Conservation (phyloP, 2,888 invertebrate genomes). For the Diaprepes abbreviatus region DNA sequence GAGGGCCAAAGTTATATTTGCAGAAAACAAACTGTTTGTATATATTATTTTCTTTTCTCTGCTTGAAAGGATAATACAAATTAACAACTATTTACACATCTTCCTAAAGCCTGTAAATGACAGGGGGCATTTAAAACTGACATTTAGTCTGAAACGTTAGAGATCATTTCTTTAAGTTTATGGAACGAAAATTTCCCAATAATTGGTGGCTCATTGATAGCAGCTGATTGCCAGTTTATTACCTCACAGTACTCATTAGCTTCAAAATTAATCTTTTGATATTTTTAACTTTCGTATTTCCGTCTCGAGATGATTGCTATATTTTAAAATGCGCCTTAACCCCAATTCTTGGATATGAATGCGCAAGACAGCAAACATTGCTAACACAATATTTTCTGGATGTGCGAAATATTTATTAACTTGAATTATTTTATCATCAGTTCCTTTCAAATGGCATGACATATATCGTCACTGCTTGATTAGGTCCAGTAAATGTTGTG, state of each 20-base stretch:
- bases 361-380: neutral
- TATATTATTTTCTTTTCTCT: too few relatives aligned
- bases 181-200: neutral
- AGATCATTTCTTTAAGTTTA: neutral
- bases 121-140: neutral
- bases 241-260: slow-evolving; percentile 1
- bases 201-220: neutral
- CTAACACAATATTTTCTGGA: neutral
- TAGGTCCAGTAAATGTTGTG: neutral
- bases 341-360: neutral
- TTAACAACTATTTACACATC: neutral
- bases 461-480: neutral
- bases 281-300: neutral
- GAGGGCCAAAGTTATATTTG: too few relatives aligned
- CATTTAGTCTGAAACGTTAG: neutral
- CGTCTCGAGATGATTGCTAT: neutral
- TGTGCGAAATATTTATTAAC: neutral
- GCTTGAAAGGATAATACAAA: too few relatives aligned
- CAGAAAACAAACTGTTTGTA: too few relatives aligned
- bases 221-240: slow-evolving; percentile 1
- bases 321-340: neutral
- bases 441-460: neutral
- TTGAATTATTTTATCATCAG: neutral
- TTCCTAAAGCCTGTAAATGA: neutral
- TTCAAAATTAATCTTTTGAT: too few relatives aligned